Evolutionary conservation across 2,113 vertebrate species (phyloP).

Genomic region (Pipra filicauda): DNA sequence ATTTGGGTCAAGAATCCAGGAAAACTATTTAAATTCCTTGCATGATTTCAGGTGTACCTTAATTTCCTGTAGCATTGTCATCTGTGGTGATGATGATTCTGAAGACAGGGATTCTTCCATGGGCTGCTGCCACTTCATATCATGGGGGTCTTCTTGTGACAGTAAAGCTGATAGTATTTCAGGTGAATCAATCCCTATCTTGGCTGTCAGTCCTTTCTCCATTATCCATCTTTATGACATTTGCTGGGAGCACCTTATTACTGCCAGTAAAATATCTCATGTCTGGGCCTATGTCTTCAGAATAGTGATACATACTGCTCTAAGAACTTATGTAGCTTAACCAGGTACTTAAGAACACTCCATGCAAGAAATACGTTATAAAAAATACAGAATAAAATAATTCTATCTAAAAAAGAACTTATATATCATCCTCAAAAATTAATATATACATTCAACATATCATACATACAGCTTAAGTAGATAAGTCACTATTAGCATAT

Average conservation of each 20-base stretch:
- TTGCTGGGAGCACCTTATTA: background rate
- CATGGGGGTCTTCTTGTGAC: background rate
- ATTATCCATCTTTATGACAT: background rate
- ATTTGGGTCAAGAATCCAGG: background rate
- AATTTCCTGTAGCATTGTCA: background rate
- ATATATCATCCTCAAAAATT: background rate
- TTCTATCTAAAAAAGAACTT: background rate
- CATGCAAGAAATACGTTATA: background rate
- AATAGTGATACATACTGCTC: background rate
- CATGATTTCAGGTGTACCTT: background rate
- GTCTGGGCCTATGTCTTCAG: background rate
- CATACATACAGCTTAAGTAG: background rate
- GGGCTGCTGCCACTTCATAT: background rate
- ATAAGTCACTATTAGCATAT: background rate
- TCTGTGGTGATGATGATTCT: background rate
- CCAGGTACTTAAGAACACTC: background rate
- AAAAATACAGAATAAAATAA: background rate
- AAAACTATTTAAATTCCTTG: background rate
- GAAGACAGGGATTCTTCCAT: background rate
- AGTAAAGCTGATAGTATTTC: background rate
- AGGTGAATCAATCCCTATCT: background rate
- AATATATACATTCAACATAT: background rate
- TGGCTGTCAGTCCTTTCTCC: background rate
- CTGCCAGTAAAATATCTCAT: background rate
- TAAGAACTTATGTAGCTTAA: background rate